Percentiles rank a stretch among this genome's conserved stretches.
These are phyloP conservation scores for Drosophila kambysellisi DNA, from an alignment of 2,888 invertebrate species.

Conservation along the genomic window DNA sequence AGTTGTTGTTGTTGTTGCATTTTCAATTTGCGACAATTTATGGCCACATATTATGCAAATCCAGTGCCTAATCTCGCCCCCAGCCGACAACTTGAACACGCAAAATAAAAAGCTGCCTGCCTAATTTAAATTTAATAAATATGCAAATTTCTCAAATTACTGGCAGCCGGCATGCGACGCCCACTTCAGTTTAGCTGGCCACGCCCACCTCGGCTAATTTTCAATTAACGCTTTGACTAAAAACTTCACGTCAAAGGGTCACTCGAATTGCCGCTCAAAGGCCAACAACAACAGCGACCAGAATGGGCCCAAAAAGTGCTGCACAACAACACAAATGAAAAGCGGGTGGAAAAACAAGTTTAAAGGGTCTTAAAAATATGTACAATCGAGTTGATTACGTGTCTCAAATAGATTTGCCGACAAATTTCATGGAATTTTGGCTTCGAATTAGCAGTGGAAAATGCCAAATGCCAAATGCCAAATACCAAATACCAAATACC, in stretches of 20 bases:
- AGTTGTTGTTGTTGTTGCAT: slow-evolving; percentile 20
- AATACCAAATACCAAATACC: slow-evolving; percentile 17
- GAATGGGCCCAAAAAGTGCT: slow-evolving; percentile 61
- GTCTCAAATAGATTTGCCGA: slow-evolving; percentile 74
- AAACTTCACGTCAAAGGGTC: slow-evolving; percentile 53
- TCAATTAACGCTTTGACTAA: slow-evolving; percentile 68
- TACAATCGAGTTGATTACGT: slow-evolving; percentile 80
- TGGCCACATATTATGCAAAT: slow-evolving; percentile 75
- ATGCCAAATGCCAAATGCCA: slow-evolving; percentile 10
- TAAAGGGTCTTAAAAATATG: slow-evolving; percentile 50
- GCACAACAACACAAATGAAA: slow-evolving; percentile 38
- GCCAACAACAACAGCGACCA: slow-evolving; percentile 11
- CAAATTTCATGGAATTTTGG: slow-evolving; percentile 55
- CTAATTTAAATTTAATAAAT: slow-evolving; percentile 77
- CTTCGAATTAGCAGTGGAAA: slow-evolving; percentile 56
- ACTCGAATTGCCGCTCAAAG: slow-evolving; percentile 15
- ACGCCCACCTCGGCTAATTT: slow-evolving; percentile 68
- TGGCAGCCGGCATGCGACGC: slow-evolving; percentile 55
- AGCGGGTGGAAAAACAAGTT: not conserved
- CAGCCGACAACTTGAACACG: slow-evolving; percentile 6
- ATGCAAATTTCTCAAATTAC: slow-evolving; percentile 76
- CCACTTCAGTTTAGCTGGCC: slow-evolving; percentile 52
- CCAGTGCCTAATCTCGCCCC: slow-evolving; percentile 64
- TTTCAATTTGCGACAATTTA: slow-evolving; percentile 74
- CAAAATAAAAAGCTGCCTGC: slow-evolving; percentile 10